Evolutionary conservation across 2,797 vertebrate genomes (phyloP).

Genomic region (Huso huso): DNA sequence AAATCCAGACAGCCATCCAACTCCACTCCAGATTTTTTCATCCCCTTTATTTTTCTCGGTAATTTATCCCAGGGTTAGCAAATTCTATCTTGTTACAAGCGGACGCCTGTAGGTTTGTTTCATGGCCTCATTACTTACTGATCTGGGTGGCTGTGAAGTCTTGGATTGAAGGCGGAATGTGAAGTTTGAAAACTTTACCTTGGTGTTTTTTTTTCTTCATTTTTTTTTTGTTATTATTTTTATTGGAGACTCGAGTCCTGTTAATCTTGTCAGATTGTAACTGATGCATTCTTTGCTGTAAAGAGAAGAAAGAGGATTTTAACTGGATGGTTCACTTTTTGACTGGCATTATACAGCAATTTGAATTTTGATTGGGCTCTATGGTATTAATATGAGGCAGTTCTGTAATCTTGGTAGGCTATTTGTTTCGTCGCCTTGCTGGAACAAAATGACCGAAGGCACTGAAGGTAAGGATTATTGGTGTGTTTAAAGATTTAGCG

Average conservation of each 20-base stretch:
- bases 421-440: slow-evolving; percentile 68
- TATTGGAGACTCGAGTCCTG: background rate
- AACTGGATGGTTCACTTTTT: slow-evolving; percentile 19
- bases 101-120: slow-evolving; percentile 70
- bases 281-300: slow-evolving; percentile 10
- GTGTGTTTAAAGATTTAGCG: slow-evolving; percentile 22
- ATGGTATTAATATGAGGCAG: slow-evolving; percentile 50
- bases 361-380: slow-evolving; percentile 34
- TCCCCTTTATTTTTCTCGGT: slow-evolving; percentile 63
- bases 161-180: slow-evolving; percentile 62
- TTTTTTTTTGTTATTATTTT: background rate
- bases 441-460: slow-evolving; percentile 61
- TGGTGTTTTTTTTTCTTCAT: slow-evolving; percentile 9
- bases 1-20: slow-evolving; percentile 67
- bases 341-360: slow-evolving; percentile 43
- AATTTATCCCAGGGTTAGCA: slow-evolving; percentile 75
- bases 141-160: slow-evolving; percentile 60
- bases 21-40: slow-evolving; percentile 78
- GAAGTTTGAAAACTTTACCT: slow-evolving; percentile 53
- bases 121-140: slow-evolving; percentile 70
- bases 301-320: slow-evolving; percentile 17
- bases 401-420: slow-evolving; percentile 48
- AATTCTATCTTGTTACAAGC: slow-evolving; percentile 72
- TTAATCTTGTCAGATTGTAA: slow-evolving; percentile 11
- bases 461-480: slow-evolving; percentile 69